Evolutionary conservation across 1,140 invertebrate genomes (phyloP).

Genomic region (Belonocnema kinseyi): DNA sequence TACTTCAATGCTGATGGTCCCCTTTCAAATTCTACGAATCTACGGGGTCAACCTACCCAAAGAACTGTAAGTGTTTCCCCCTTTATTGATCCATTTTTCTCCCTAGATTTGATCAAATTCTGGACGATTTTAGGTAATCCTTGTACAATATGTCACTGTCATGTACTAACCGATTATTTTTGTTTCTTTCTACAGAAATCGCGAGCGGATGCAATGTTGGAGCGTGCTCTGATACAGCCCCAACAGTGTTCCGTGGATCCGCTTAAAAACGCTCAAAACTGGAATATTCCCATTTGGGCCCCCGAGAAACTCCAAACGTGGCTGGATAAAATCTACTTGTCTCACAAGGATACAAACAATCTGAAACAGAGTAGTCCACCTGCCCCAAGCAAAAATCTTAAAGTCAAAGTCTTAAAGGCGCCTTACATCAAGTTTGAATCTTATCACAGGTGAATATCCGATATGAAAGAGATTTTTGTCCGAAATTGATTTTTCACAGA

Average conservation of each 20-base stretch:
- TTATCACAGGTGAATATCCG: conserved; percentile 67
- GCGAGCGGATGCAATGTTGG: conserved; percentile 83
- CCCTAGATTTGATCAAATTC: background rate
- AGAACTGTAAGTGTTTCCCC: conserved; percentile 68
- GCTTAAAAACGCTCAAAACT: conserved; percentile 75
- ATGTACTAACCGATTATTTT: background rate
- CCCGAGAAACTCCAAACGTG: conserved; percentile 76
- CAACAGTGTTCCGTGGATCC: conserved; percentile 76
- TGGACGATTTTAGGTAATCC: background rate
- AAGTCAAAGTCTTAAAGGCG: conserved; percentile 69
- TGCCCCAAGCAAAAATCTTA: conserved; percentile 62
- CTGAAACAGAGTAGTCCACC: conserved; percentile 57
- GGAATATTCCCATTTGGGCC: conserved; percentile 79
- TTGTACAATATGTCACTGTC: background rate
- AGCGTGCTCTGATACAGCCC: conserved; percentile 78
- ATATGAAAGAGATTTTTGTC: background rate
- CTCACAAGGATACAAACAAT: conserved; percentile 61
- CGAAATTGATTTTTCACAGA: background rate
- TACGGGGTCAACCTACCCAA: conserved; percentile 70
- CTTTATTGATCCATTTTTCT: conserved; percentile 1
- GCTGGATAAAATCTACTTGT: conserved; percentile 71
- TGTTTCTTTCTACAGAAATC: conserved; percentile 72
- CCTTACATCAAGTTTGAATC: conserved; percentile 76
- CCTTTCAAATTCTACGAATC: conserved; percentile 68
- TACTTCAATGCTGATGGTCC: conserved; percentile 71